Conservation (phyloP, 2,888 invertebrate genomes). For the Lasioglossum vierecki region DNA sequence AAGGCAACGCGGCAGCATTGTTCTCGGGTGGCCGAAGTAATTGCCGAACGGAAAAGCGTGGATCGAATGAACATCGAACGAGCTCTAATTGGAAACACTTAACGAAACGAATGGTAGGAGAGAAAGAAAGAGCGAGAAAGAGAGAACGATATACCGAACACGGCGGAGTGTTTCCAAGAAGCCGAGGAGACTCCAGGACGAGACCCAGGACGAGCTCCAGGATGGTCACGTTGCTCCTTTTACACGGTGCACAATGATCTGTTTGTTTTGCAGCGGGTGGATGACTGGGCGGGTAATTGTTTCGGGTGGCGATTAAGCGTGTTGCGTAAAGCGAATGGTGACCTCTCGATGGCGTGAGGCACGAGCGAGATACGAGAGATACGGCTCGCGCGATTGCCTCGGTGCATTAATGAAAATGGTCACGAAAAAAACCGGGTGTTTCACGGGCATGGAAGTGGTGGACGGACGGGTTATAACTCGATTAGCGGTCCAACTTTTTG, state of each 20-base stretch:
- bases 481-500: neutral
- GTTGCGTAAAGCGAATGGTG: constrained; percentile 2
- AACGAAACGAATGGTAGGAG: neutral
- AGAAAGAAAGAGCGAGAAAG: neutral
- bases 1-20: constrained; percentile 1
- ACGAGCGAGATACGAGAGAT: neutral
- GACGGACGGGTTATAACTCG: neutral
- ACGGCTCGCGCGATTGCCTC: neutral
- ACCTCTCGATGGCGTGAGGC: neutral
- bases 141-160: neutral
- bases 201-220: too few relatives aligned
- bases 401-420: neutral
- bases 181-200: neutral
- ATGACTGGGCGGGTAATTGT: neutral
- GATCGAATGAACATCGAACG: constrained; percentile 3
- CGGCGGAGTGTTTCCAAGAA: neutral
- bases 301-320: neutral
- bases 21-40: constrained; percentile 8
- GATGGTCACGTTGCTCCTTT: neutral
- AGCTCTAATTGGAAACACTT: constrained; percentile 5
- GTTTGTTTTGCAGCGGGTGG: neutral
- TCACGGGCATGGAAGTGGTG: neutral
- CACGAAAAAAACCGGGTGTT: neutral
- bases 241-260: neutral
- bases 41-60: constrained; percentile 2